Evolutionary conservation across 2,797 vertebrate species (phyloP), one percentile per base, ranked within the genome.

Genomic region (Agapornis canus): DNA sequence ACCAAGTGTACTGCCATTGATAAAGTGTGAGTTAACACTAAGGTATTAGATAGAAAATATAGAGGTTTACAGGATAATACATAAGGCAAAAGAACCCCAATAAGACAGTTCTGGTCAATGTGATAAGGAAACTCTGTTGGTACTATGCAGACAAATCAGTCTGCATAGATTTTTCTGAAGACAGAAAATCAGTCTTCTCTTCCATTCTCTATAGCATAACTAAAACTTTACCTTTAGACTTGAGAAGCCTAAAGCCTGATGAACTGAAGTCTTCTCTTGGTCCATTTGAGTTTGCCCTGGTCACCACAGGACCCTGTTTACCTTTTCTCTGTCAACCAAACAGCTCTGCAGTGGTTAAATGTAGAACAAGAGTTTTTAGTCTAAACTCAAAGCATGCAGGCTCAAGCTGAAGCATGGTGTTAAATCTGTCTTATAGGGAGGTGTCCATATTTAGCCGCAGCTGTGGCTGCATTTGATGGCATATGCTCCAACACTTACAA

Each of bases 281-380:
- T 15, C 39, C 16, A 0, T 11, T 17, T 0, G 1, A 71, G 31
- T 32, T 75, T 42, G 6, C 26, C 23, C 12, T 39, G 35, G 32
- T 32, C 27, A 66, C 11, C 0, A 3, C 16, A n/a, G 26, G 3
- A 2, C 14, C 9, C 7, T 45, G 6, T 40, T 86, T 57, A 35
- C 2, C 3, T 52, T 15, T 42, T 43, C n/a, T 11, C 6, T 75
- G 52, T 29, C 31, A 26, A 32, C 10, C 7, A n/a, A 52, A 20
- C 4, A 35, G 6, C 23, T 61, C 26, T 64, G 29, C 29, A 65
- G 40, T 7, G 26, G 48, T 32, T 35, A 45, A 26, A 8, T 39
- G 7, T 4, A 60, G 20, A 14, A 25, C 43, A 63, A 31, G 21
- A 40, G 37, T 6, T 23, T 85, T 78, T 40, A 48, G 7, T 40